phyloP scores from a whole-genome alignment of 2,888 invertebrate genomes.

The Ophion ventricosus region DNA sequence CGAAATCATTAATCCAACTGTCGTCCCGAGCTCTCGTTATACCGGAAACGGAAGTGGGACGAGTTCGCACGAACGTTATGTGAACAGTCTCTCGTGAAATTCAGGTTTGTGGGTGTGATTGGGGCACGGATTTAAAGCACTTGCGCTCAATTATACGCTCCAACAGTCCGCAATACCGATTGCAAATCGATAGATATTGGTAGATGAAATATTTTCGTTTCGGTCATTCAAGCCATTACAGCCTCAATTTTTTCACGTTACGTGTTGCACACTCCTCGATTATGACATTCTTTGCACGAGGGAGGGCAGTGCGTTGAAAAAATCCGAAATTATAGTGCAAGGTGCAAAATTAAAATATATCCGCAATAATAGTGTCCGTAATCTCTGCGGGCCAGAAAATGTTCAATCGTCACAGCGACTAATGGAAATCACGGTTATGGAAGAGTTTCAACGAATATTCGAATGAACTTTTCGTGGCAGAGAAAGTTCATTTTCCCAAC shows the following conservation, averaged over 20 bases:
- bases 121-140: neutral
- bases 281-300: too few relatives aligned
- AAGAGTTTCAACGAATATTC: neutral
- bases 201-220: neutral
- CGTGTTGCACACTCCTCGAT: too few relatives aligned
- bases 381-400: neutral
- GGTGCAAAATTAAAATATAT: neutral
- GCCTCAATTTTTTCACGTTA: neutral
- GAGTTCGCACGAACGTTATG: slow-evolving; percentile 29
- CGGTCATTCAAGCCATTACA: neutral
- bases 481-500: slow-evolving; percentile 8
- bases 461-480: neutral
- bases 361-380: neutral
- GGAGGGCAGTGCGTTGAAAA: too few relatives aligned
- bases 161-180: neutral
- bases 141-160: neutral
- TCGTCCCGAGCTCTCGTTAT: slow-evolving; percentile 26
- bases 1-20: slow-evolving; percentile 64
- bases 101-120: slow-evolving; percentile 8
- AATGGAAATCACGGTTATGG: neutral
- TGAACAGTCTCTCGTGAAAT: slow-evolving; percentile 20
- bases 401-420: neutral
- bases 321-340: neutral
- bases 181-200: neutral
- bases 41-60: slow-evolving; percentile 37